A percentile compares a stretch with the other conserved stretches of the same genome.
These are phyloP conservation scores for Hypena proboscidalis DNA, from an alignment of 2,888 invertebrate species.

Conservation along the genomic window DNA sequence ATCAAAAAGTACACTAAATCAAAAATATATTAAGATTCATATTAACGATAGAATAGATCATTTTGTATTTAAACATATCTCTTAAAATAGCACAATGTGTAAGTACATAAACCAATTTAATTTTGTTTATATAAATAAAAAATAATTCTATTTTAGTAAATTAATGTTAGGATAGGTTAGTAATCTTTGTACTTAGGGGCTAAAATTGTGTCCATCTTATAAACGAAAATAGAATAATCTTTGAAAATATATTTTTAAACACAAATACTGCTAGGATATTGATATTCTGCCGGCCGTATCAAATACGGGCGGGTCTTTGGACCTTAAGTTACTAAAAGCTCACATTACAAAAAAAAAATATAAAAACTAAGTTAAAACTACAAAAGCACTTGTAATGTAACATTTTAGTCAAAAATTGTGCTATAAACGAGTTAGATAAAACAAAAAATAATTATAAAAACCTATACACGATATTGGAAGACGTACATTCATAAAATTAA, in stretches of 20 bases:
- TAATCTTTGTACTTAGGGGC: constrained; percentile 78
- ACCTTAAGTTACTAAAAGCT: constrained; percentile 78
- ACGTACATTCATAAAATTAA: constrained; percentile 60
- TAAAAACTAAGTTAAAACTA: constrained; percentile 68
- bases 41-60: constrained; percentile 61
- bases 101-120: constrained; percentile 81
- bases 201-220: constrained; percentile 62
- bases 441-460: constrained; percentile 55
- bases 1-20: constrained; percentile 39
- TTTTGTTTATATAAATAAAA: constrained; percentile 51
- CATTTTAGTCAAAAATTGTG: constrained; percentile 71
- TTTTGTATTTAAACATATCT: constrained; percentile 55
- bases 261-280: constrained; percentile 73
- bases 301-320: constrained; percentile 77
- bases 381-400: constrained; percentile 64
- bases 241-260: constrained; percentile 49
- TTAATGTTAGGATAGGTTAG: constrained; percentile 73
- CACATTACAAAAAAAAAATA: constrained; percentile 57
- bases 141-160: constrained; percentile 54
- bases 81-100: constrained; percentile 62
- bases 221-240: constrained; percentile 54
- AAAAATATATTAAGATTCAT: constrained; percentile 59
- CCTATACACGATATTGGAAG: constrained; percentile 67
- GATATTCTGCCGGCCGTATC: constrained; percentile 61
- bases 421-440: constrained; percentile 57